These are phyloP conservation scores for Seriola quinqueradiata DNA, from an alignment of 2,113 vertebrate genomes.

Conservation along the genomic window DNA sequence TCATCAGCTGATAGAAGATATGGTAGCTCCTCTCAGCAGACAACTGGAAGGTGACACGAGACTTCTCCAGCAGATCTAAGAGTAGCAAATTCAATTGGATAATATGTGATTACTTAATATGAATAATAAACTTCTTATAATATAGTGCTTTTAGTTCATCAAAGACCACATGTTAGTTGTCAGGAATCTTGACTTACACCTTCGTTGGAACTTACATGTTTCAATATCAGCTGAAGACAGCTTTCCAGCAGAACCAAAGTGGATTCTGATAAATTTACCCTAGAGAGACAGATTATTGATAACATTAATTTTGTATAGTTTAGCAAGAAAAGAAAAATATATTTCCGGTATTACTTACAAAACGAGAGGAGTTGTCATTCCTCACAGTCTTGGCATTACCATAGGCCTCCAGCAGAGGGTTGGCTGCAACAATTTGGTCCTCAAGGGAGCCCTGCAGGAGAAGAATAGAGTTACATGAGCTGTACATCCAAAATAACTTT, in stretches of 20 bases:
- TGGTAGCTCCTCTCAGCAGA: constrained; percentile 86
- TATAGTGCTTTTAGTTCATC: too few relatives aligned
- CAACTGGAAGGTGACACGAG: constrained; percentile 81
- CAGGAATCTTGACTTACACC: too few relatives aligned
- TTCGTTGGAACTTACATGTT: constrained; percentile 88
- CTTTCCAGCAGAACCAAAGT: constrained; percentile 91
- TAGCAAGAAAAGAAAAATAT: too few relatives aligned
- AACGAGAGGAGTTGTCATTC: constrained; percentile 90
- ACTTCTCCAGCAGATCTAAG: constrained; percentile 83
- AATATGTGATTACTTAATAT: too few relatives aligned
- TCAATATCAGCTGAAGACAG: constrained; percentile 96
- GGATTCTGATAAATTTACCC: constrained; percentile 96
- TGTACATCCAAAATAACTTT: not conserved
- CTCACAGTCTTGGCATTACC: constrained; percentile 91
- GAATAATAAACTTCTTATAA: too few relatives aligned
- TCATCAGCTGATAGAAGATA: constrained; percentile 85
- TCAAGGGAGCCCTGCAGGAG: constrained; percentile 49
- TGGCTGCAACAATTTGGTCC: constrained; percentile 87
- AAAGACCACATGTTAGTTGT: not conserved
- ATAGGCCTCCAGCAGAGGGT: constrained; percentile 87
- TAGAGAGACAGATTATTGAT: constrained; percentile 1
- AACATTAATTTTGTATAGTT: not conserved
- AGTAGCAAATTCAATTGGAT: not conserved
- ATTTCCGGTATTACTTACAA: constrained; percentile 80
- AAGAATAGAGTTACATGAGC: not conserved